phyloP scores from a whole-genome alignment of 2,797 vertebrate species.

The Centroberyx gerrardi region DNA sequence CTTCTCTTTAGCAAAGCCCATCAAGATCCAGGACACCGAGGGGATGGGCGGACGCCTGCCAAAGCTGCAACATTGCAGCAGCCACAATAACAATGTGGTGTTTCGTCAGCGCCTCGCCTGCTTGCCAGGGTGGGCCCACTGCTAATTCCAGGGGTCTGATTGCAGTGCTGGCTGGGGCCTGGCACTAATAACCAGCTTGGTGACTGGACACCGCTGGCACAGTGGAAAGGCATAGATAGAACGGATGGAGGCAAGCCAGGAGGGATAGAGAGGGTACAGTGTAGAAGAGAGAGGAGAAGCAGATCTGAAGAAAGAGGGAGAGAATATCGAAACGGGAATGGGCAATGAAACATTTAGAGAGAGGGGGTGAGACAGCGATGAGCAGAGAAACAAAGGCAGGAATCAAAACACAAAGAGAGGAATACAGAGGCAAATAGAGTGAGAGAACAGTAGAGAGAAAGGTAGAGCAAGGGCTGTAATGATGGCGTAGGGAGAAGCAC shows the following conservation, averaged over 20 bases:
- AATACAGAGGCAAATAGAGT: background rate
- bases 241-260: conserved; percentile 46
- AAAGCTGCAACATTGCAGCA: conserved; percentile 62
- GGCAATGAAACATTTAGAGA: conserved; percentile 52
- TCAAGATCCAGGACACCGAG: conserved; percentile 61
- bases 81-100: conserved; percentile 66
- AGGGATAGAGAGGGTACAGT: conserved; percentile 23
- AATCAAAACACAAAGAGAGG: background rate
- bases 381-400: background rate
- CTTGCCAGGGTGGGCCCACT: conserved; percentile 62
- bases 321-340: conserved; percentile 33
- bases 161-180: conserved; percentile 62
- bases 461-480: conserved; percentile 56
- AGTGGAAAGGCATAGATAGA: conserved; percentile 54
- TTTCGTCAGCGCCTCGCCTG: conserved; percentile 60
- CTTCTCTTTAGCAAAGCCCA: conserved; percentile 61
- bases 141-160: conserved; percentile 79
- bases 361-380: background rate
- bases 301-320: conserved; percentile 35
- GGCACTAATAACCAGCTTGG: conserved; percentile 75
- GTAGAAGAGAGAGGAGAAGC: conserved; percentile 15
- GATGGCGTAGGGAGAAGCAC: conserved; percentile 63
- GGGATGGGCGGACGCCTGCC: conserved; percentile 51
- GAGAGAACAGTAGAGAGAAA: conserved; percentile 36
- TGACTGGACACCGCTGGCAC: conserved; percentile 58